A percentile compares a stretch with the other conserved stretches of the same genome.
These are phyloP conservation scores for Hystrix brachyura DNA, from an alignment of 2,113 vertebrate species.

Conservation along the genomic window DNA sequence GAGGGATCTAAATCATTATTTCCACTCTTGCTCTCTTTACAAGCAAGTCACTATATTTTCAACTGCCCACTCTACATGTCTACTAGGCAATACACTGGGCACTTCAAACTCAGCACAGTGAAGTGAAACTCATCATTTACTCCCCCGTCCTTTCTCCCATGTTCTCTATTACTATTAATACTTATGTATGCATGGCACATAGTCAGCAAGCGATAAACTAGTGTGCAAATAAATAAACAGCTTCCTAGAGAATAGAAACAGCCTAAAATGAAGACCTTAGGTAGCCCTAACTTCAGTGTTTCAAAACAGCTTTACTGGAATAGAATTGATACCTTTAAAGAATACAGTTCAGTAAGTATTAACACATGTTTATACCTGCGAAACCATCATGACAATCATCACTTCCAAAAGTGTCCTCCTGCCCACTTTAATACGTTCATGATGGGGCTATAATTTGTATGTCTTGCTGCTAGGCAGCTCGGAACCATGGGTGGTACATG, in stretches of 20 bases:
- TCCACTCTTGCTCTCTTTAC: neutral
- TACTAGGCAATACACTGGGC: too few relatives aligned
- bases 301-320: neutral
- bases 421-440: neutral
- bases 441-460: neutral
- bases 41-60: neutral
- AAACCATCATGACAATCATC: neutral
- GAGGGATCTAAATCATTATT: neutral
- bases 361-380: neutral
- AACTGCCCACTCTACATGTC: neutral
- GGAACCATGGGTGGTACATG: neutral
- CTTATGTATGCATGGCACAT: neutral
- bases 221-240: neutral
- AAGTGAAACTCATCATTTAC: neutral
- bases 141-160: neutral
- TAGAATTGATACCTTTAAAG: neutral
- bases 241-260: neutral
- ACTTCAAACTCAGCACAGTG: neutral
- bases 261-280: neutral
- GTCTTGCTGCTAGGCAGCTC: neutral
- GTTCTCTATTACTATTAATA: neutral
- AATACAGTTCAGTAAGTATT: neutral
- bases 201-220: neutral
- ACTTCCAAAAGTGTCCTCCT: neutral
- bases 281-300: neutral